Evolutionary conservation across 2,113 vertebrate species (phyloP), one percentile per base, ranked within the genome.

Genomic region (Xiphophorus maculatus): DNA sequence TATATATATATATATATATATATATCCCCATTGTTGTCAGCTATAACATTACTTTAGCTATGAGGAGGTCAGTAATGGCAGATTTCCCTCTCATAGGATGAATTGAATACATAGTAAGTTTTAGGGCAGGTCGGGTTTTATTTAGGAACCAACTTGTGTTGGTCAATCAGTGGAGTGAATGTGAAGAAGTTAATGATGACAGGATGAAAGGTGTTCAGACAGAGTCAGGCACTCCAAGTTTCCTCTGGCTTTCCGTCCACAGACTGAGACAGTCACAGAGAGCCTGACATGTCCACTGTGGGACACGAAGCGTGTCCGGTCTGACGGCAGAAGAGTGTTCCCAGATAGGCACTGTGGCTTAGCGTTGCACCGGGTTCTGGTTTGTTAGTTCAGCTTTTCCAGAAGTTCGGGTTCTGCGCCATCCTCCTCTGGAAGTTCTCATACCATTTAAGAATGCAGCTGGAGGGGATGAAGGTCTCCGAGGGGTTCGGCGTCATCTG

Each of bases 391-490:
- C 87, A 95, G 91, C 90, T 96, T 91, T 96, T 99, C 97, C 97
- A 99, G 90, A 97, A 99, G 87, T 96, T 96, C 14, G 97, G 97
- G 88, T 99, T 98, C 94, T 99, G 97, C 75, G 93, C 91, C 94
- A 99, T 87, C 84, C 97, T 92, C 87, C 98, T 95, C 90, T 98
- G 96, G 93, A 98, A 98, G 92, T 96, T 99, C 80, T 99, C 97
- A 88, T 98, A 99, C 98, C 98, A 99, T 91, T 94, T 95, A 71
- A 97, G 93, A 90, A 98, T 80, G 85, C 97, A 96, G 73, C 95
- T 96, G 84, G 97, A 96, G 15, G 98, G 98, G 88, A 99, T 96
- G 84, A 97, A 99, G 91, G 95, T 97, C 94, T 99, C 97, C 22
- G 95, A 93, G 22, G 96, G 96, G 92, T 95, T 97, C 61, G 96